Percentiles rank a stretch among this genome's conserved stretches.
Conservation (phyloP, 2,113 vertebrate genomes). For the Heterocephalus glaber region DNA sequence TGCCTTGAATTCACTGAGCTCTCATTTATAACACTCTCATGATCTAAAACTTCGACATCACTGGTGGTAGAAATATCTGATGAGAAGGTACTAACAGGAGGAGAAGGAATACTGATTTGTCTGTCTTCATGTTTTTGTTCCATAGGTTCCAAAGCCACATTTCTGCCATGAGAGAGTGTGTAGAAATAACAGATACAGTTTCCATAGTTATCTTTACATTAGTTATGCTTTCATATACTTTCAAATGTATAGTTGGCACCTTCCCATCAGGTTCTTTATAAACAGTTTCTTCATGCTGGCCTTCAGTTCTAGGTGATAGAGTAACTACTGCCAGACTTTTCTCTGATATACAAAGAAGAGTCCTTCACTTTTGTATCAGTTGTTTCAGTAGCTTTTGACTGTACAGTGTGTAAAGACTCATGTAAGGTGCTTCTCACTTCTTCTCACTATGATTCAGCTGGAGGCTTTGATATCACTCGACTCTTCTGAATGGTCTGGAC, state of each 20-base stretch:
- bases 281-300: conserved; percentile 66
- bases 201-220: conserved; percentile 67
- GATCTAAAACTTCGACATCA: conserved; percentile 98
- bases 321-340: conserved; percentile 66
- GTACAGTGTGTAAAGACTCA: too few relatives aligned
- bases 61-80: conserved; percentile 99
- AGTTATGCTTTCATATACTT: conserved; percentile 70
- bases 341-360: not conserved
- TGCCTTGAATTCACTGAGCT: conserved; percentile 97
- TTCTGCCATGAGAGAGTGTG: conserved; percentile 82
- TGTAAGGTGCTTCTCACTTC: conserved; percentile 86
- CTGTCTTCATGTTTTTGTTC: conserved; percentile 95
- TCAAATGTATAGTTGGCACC: conserved; percentile 66
- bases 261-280: conserved; percentile 69
- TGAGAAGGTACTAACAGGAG: conserved; percentile 96
- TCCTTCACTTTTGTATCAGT: conserved; percentile 76
- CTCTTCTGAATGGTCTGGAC: conserved; percentile 86
- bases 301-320: conserved; percentile 58
- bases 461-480: conserved; percentile 94
- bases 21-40: conserved; percentile 97
- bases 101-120: conserved; percentile 97
- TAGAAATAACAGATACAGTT: too few relatives aligned
- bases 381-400: conserved; percentile 57
- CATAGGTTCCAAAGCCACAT: conserved; percentile 88
- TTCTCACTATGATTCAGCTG: conserved; percentile 92